A percentile compares a stretch with the other conserved stretches of the same genome.
These are phyloP conservation scores for Dinothrombium tinctorium DNA, from an alignment of 1,140 invertebrate species.

Conservation along the genomic window DNA sequence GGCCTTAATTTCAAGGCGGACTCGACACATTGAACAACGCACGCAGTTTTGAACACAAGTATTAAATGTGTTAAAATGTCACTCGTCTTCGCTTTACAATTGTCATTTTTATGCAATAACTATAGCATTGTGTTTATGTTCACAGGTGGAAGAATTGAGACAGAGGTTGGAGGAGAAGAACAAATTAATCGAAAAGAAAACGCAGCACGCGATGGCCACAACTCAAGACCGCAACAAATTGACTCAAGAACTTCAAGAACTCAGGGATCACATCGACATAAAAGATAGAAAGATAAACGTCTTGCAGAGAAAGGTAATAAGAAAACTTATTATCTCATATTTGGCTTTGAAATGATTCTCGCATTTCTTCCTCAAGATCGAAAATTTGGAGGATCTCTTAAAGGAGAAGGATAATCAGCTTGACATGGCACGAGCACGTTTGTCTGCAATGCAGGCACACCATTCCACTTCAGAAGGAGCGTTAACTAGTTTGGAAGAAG, in stretches of 20 bases:
- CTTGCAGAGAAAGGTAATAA: slow-evolving; percentile 73
- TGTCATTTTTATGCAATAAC: too few relatives aligned
- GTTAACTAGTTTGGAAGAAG: slow-evolving; percentile 73
- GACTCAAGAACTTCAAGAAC: slow-evolving; percentile 59
- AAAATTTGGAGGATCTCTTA: slow-evolving; percentile 82
- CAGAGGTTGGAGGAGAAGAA: slow-evolving; percentile 86
- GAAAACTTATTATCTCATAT: too few relatives aligned
- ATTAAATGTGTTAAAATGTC: too few relatives aligned
- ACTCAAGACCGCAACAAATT: slow-evolving; percentile 66
- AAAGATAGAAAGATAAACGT: slow-evolving; percentile 92
- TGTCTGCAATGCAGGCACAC: slow-evolving; percentile 68
- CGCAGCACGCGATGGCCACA: slow-evolving; percentile 54
- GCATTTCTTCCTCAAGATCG: slow-evolving; percentile 36
- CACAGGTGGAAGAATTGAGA: slow-evolving; percentile 80
- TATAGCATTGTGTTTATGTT: too few relatives aligned
- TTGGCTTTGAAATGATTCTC: too few relatives aligned
- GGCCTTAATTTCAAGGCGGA: too few relatives aligned
- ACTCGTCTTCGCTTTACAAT: too few relatives aligned
- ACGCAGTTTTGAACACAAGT: too few relatives aligned
- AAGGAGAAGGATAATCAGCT: slow-evolving; percentile 97
- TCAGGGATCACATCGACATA: slow-evolving; percentile 89
- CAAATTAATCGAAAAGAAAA: slow-evolving; percentile 71
- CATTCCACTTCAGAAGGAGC: slow-evolving; percentile 76
- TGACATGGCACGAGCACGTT: slow-evolving; percentile 65
- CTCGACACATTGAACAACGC: too few relatives aligned